Evolutionary conservation across 2,888 invertebrate genomes (phyloP).

Genomic region (Gordius sp.): DNA sequence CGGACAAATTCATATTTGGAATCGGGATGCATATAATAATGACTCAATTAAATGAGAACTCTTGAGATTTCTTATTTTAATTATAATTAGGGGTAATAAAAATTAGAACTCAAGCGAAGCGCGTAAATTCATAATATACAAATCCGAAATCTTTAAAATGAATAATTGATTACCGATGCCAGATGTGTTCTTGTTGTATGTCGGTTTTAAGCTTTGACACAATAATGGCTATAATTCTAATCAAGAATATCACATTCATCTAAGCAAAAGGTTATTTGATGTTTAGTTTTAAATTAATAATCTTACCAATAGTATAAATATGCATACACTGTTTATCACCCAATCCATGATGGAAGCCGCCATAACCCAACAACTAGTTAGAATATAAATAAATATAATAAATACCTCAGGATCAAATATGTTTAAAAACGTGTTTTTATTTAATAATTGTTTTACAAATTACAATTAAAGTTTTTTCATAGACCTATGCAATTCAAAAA

Average conservation of each 20-base stretch:
- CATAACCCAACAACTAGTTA: conserved; percentile 12
- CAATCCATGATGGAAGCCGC: neutral
- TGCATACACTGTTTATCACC: conserved; percentile 7
- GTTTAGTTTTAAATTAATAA: neutral
- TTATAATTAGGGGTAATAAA: neutral
- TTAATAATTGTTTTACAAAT: no score
- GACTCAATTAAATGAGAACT: neutral
- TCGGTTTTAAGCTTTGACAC: neutral
- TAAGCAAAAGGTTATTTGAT: neutral
- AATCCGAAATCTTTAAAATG: no score
- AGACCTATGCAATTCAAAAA: no score
- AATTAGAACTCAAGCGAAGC: neutral
- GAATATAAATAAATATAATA: no score
- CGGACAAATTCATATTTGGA: no score
- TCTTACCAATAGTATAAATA: neutral
- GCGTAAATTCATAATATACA: no score
- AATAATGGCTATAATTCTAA: neutral
- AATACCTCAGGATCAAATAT: no score
- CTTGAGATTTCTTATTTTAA: neutral
- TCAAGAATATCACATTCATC: conserved; percentile 7
- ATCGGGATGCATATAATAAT: neutral
- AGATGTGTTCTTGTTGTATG: neutral
- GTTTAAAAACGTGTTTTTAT: no score
- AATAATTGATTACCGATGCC: neutral
- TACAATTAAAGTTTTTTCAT: no score